Evolutionary conservation across 1,140 invertebrate genomes (phyloP).

Genomic region (Camponotus vicinus): DNA sequence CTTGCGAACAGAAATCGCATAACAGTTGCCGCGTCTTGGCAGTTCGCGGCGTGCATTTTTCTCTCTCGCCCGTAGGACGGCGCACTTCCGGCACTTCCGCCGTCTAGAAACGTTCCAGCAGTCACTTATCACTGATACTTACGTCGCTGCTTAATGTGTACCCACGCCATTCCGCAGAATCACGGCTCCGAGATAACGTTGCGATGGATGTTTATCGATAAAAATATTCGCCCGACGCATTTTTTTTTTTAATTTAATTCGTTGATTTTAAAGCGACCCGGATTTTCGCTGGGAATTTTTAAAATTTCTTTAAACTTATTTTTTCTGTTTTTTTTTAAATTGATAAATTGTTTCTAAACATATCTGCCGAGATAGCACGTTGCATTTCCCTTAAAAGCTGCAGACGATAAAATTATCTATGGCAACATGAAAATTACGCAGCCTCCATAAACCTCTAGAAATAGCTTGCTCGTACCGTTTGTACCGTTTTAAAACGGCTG

Average conservation of each 20-base stretch:
- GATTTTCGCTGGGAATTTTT: no score
- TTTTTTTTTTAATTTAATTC: neutral
- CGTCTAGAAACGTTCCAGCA: constrained; percentile 34
- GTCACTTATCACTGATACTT: constrained; percentile 58
- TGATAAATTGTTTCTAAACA: neutral
- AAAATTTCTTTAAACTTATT: no score
- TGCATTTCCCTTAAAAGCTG: neutral
- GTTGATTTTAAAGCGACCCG: neutral
- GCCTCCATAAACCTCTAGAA: neutral
- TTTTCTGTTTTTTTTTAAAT: neutral
- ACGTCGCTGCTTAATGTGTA: constrained; percentile 43
- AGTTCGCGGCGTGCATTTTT: constrained; percentile 41
- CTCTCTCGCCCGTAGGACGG: constrained; percentile 29
- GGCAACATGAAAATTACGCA: neutral
- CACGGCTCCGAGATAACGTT: constrained; percentile 49
- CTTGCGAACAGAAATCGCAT: constrained; percentile 11
- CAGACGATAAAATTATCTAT: constrained; percentile 1
- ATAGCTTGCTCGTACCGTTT: neutral
- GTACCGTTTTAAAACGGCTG: neutral
- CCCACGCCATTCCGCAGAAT: constrained; percentile 17
- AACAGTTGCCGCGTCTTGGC: constrained; percentile 31
- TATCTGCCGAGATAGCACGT: neutral
- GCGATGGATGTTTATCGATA: neutral
- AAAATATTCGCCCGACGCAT: neutral
- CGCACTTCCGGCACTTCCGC: constrained; percentile 37